These are phyloP conservation scores for Mesorhabditis spiculigera DNA, from an alignment of 2,888 invertebrate species.

Conservation along the genomic window DNA sequence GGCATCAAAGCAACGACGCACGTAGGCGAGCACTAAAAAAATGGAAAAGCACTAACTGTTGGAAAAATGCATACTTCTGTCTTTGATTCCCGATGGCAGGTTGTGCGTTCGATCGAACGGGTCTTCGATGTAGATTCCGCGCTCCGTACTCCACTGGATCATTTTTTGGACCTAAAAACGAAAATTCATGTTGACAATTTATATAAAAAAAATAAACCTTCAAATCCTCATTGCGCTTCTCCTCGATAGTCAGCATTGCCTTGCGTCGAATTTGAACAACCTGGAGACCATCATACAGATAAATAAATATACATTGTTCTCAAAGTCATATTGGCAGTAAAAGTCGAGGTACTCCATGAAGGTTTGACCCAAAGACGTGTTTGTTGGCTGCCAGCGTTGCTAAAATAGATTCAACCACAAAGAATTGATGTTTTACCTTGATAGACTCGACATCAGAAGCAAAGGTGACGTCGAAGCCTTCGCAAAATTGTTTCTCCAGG, in stretches of 20 bases:
- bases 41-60: neutral
- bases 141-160: neutral
- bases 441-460: slow-evolving; percentile 63
- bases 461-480: slow-evolving; percentile 63
- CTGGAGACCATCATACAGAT: slow-evolving; percentile 38
- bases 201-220: neutral
- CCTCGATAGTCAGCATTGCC: slow-evolving; percentile 61
- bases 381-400: neutral
- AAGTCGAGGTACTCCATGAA: slow-evolving; percentile 60
- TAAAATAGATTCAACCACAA: neutral
- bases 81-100: slow-evolving; percentile 63
- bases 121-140: slow-evolving; percentile 67
- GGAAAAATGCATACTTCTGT: slow-evolving; percentile 21
- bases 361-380: slow-evolving; percentile 22
- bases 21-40: neutral
- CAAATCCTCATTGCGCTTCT: slow-evolving; percentile 47
- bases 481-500: neutral
- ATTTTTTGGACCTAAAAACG: neutral
- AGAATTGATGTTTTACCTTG: neutral
- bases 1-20: neutral
- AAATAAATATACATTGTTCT: slow-evolving; percentile 17
- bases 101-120: slow-evolving; percentile 68
- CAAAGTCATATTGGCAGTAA: slow-evolving; percentile 60
- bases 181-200: too few species aligned
- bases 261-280: slow-evolving; percentile 39